Base-by-base conservation (phyloP, 2,888 invertebrate species). In the Caenorhabditis sp. region DNA sequence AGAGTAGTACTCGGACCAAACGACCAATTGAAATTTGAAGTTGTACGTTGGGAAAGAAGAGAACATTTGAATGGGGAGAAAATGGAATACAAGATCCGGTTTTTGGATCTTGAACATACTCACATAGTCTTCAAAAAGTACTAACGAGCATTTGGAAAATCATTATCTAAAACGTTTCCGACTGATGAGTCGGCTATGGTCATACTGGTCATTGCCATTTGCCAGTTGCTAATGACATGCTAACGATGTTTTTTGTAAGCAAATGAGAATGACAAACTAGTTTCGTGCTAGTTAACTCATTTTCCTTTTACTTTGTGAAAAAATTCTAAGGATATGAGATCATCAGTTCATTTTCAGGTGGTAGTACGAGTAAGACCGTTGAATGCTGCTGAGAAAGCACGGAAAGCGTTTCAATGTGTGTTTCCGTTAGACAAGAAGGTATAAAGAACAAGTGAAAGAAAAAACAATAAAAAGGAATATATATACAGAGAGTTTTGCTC, bases 291-390 rank as follows among this genome's bases (percentile, higher is more conserved):
- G 40, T 47, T 47, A 5, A 4, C 5, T 18, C 47, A 18, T 47
- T 18, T 47, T 47, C 18, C 47, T 5, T 4, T 3, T 18, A 5
- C 32, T 18, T 20, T 50, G 28, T 61, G 22, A 15, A 40, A 0
- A 44, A 56, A 56, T 40, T 1, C 0, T 9, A 15, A 20, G 20
- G 32, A 50, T 18, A 6, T 51, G 20, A 51, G 11, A n/a, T 24
- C 13, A 32, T 9, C 9, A 51, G 4, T 6, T 24, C 13, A 40
- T 28, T 72, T 90, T 72, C 87, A 95, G 96, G 97, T 97, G 82
- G 96, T 96, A 60, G 95, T 97, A 70, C 95, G 97, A 89, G 95
- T 97, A 83, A 94, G 97, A 78, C 97, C 97, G 8, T 94, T 96
- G 84, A 94, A 94, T 84, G 92, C 94, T 44, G 95, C 95, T 90